Conservation (phyloP, 2,888 invertebrate genomes). For the Oxyscelio sp. region DNA sequence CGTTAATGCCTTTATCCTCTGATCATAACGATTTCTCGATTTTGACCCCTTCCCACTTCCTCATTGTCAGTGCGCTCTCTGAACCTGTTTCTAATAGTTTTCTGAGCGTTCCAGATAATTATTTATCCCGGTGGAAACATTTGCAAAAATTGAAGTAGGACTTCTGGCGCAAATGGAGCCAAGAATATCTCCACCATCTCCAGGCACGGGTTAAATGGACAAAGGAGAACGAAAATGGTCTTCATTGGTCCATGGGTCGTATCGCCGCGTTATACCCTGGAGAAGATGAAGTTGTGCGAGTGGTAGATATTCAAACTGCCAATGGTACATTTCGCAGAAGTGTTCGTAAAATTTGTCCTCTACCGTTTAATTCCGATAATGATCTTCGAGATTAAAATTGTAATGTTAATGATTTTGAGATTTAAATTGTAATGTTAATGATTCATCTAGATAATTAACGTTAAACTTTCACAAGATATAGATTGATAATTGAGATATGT, state of each 20-base stretch:
- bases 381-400: too few species aligned
- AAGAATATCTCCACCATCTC: slow-evolving; percentile 24
- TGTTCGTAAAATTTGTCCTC: too few species aligned
- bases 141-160: slow-evolving; percentile 1
- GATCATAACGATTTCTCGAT: too few species aligned
- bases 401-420: background rate
- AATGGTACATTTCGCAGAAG: background rate
- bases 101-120: background rate
- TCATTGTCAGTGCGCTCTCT: slow-evolving; percentile 34
- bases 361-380: too few species aligned
- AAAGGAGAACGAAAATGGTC: background rate
- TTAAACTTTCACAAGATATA: too few species aligned
- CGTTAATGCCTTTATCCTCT: too few species aligned
- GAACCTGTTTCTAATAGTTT: too few species aligned
- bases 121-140: slow-evolving; percentile 10
- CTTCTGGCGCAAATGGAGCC: slow-evolving; percentile 9
- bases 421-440: background rate
- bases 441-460: too few species aligned
- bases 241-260: background rate
- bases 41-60: slow-evolving; percentile 76
- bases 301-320: background rate
- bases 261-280: background rate
- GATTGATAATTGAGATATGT: too few species aligned
- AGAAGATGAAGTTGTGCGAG: background rate
- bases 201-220: slow-evolving; percentile 20